Conservation (phyloP, 2,113 vertebrate genomes). For the Caloenas nicobarica region DNA sequence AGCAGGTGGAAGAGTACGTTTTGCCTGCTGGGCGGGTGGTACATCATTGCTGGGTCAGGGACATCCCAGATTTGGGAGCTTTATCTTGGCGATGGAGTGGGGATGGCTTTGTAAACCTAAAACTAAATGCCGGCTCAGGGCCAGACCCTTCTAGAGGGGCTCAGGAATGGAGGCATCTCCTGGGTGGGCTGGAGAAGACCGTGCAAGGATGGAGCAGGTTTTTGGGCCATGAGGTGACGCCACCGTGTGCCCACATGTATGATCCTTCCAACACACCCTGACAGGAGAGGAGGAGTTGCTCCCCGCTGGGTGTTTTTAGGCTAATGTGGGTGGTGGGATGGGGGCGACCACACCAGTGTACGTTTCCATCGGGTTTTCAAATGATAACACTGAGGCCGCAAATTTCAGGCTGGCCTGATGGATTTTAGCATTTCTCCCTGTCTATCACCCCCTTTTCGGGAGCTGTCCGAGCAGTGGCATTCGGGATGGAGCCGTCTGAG, state of each 20-base stretch:
- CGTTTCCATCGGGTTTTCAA: accelerated
- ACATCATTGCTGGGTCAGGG: accelerated
- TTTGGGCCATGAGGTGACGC: not conserved
- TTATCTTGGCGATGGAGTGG: accelerated
- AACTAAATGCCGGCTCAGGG: not conserved
- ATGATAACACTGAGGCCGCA: accelerated
- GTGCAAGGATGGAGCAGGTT: not conserved
- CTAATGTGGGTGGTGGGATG: accelerated
- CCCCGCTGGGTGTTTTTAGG: not conserved
- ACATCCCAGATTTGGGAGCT: not conserved
- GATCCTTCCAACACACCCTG: not conserved
- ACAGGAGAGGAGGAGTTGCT: not conserved
- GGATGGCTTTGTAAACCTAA: not conserved
- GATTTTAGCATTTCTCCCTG: not conserved
- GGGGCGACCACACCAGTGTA: accelerated
- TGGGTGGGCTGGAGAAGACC: not conserved
- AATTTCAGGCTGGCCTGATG: accelerated
- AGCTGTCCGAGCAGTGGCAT: not conserved
- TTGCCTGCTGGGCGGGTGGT: not conserved
- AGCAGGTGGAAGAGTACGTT: accelerated
- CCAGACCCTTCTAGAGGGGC: accelerated
- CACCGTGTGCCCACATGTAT: accelerated
- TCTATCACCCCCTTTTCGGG: not conserved
- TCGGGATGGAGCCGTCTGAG: not conserved
- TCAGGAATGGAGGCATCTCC: not conserved